Evolutionary conservation across 2,888 invertebrate genomes (phyloP), one percentile per base, ranked within the genome.

Genomic region (Catotricha subobsoleta): DNA sequence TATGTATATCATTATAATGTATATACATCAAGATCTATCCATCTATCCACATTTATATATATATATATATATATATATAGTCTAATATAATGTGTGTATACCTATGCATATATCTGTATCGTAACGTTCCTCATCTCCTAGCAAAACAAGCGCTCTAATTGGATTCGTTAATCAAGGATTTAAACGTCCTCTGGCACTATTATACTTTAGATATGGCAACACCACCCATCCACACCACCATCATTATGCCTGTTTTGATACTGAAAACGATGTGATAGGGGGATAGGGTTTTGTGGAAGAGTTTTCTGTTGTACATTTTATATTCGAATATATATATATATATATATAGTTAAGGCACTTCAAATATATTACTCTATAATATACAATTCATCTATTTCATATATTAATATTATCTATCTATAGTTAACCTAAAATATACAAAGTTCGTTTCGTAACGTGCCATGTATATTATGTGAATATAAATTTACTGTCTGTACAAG

Each of bases 161-260:
- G 51, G 50, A 52, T 52, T 50, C 51, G 50, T 52, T 52, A 50
- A 52, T 52, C 50, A 52, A 51, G 51, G 50, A 50, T 49, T 51
- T 51, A 51, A 50, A 48, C 51, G 49, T 50, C 49, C 51, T 50
- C 49, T 51, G 49, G 49, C 49, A 48, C 49, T 50, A 36, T 36
- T 23, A 36, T 36, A 36, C 36, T 36, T 36, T 36, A 36, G 23
- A 36, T 36, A 36, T 35, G 35, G 35, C 35, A 35, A 35, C 19
- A 35, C 35, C 35, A 35, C 35, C 35, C 35, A 20, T 35, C n/a
- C 29, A 29, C 29, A 6, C 4, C 29, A 29, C n/a, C 7, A 4
- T 9, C 4, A 12, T 4, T 29, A 29, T 13, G n/a, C n/a, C 8
- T 31, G n/a, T 13, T 12, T 31, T 7, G 8, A 31, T 31, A 31